Percentiles rank a stretch among this genome's conserved stretches.
These are phyloP conservation scores for Monochamus alternatus DNA, from an alignment of 2,888 invertebrate genomes.

Conservation along the genomic window DNA sequence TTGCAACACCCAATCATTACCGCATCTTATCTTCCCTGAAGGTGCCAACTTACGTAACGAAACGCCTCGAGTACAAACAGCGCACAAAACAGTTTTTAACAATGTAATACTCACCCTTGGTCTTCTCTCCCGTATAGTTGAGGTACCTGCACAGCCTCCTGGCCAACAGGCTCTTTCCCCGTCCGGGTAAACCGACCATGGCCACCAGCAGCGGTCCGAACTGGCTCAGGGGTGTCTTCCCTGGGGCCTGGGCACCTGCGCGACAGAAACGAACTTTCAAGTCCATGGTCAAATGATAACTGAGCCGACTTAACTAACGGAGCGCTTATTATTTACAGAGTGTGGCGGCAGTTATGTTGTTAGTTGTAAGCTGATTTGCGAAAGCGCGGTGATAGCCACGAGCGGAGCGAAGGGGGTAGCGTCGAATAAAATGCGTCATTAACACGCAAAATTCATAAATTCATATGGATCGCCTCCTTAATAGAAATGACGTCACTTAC, in stretches of 20 bases:
- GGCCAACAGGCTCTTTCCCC: slow-evolving; percentile 94
- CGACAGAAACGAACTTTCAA: slow-evolving; percentile 52
- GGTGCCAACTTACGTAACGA: background rate
- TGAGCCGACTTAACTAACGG: slow-evolving; percentile 11
- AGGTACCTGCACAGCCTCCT: slow-evolving; percentile 90
- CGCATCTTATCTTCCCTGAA: background rate
- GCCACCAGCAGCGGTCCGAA: slow-evolving; percentile 86
- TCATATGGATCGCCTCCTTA: no score
- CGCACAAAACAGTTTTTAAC: background rate
- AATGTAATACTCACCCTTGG: slow-evolving; percentile 78
- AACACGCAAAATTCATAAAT: no score
- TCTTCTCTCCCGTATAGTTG: slow-evolving; percentile 92
- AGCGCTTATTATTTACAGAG: slow-evolving; percentile 16
- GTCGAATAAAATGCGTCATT: background rate
- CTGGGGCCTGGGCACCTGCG: slow-evolving; percentile 62
- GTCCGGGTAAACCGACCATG: slow-evolving; percentile 91
- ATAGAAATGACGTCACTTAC: no score
- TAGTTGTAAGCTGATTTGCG: background rate
- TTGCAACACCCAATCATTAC: no score
- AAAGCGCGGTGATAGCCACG: background rate
- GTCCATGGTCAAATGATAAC: slow-evolving; percentile 43
- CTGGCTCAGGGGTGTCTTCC: slow-evolving; percentile 68
- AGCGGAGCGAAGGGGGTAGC: background rate
- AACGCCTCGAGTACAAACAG: background rate
- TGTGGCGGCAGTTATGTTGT: background rate